Conservation (phyloP, 2,888 invertebrate genomes). For the Hofmannophila pseudospretella region DNA sequence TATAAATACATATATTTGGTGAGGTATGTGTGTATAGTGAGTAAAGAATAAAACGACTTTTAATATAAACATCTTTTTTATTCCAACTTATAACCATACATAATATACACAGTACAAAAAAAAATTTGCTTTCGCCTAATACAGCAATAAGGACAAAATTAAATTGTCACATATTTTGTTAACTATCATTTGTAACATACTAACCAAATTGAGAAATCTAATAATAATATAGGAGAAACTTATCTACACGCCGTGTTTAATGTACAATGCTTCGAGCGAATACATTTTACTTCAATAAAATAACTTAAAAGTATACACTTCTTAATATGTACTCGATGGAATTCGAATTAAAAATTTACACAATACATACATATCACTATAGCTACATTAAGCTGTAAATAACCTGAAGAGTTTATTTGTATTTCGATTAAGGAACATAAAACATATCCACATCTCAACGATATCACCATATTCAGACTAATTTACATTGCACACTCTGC, state of each 20-base stretch:
- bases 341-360: slow-evolving; percentile 77
- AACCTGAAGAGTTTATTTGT: slow-evolving; percentile 74
- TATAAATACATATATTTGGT: too few relatives aligned
- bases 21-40: too few relatives aligned
- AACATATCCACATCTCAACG: slow-evolving; percentile 73
- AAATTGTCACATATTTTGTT: slow-evolving; percentile 70
- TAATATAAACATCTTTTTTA: slow-evolving; percentile 78
- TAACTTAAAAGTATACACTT: slow-evolving; percentile 76
- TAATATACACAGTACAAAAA: slow-evolving; percentile 91
- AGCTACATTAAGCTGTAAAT: slow-evolving; percentile 73
- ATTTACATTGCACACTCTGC: slow-evolving; percentile 74
- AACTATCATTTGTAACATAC: slow-evolving; percentile 67
- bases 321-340: slow-evolving; percentile 78
- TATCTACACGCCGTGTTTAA: slow-evolving; percentile 74
- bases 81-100: slow-evolving; percentile 86
- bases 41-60: slow-evolving; percentile 48
- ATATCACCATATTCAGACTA: slow-evolving; percentile 76
- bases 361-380: slow-evolving; percentile 75
- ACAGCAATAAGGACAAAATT: slow-evolving; percentile 75
- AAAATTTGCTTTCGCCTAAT: slow-evolving; percentile 80
- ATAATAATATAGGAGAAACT: slow-evolving; percentile 72
- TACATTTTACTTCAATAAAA: slow-evolving; percentile 70
- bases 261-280: slow-evolving; percentile 77
- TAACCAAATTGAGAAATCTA: slow-evolving; percentile 75
- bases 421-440: slow-evolving; percentile 77